These are phyloP conservation scores for Callorhinus ursinus DNA, from an alignment of 2,113 vertebrate species.

Conservation along the genomic window DNA sequence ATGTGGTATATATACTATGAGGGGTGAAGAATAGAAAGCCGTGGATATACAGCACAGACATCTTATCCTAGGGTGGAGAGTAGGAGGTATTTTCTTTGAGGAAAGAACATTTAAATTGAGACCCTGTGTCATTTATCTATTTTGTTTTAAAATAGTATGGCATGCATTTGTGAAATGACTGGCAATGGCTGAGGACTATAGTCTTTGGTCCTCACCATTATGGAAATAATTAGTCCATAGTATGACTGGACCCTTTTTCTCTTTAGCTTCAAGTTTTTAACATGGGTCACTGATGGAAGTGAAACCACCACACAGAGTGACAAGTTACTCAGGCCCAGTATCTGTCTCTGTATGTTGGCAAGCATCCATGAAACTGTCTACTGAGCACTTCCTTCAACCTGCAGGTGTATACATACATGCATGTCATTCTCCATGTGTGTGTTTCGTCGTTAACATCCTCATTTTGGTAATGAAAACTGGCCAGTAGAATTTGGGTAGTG, in stretches of 20 bases:
- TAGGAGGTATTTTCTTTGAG: not conserved
- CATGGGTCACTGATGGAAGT: not conserved
- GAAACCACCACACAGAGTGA: not conserved
- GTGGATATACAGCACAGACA: not conserved
- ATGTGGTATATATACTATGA: not conserved
- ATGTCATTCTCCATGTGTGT: not conserved
- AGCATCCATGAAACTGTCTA: not conserved
- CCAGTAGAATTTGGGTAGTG: not conserved
- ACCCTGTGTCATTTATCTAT: not conserved
- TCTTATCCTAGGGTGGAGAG: not conserved
- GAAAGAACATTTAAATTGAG: not conserved
- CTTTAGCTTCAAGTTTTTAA: not conserved
- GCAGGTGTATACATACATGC: not conserved
- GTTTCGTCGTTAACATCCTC: not conserved
- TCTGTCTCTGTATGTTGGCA: not conserved
- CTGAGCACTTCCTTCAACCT: not conserved
- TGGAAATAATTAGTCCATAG: not conserved
- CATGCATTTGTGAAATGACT: slow-evolving; percentile 1
- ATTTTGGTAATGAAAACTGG: not conserved
- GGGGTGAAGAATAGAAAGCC: not conserved
- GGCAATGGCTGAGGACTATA: not conserved
- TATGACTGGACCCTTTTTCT: not conserved
- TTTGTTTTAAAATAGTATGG: not conserved
- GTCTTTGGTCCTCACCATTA: not conserved
- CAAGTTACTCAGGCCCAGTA: not conserved